These are phyloP conservation scores for Hyposoter dolosus DNA, from an alignment of 2,888 invertebrate species.

Conservation along the genomic window DNA sequence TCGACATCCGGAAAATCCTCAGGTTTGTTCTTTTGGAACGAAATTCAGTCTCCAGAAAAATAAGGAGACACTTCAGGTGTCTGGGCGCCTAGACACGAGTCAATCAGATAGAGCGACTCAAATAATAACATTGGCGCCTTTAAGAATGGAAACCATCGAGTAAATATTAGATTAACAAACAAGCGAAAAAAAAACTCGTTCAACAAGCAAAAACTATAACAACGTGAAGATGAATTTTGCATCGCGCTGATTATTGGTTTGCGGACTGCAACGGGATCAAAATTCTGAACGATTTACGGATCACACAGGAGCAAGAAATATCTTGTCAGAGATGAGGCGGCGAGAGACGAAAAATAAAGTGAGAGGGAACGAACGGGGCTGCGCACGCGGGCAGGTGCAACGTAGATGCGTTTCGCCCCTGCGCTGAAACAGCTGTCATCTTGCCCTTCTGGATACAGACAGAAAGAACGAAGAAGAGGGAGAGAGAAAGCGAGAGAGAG, in stretches of 20 bases:
- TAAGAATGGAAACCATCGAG: background rate
- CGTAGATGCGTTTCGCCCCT: constrained; percentile 79
- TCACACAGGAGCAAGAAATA: background rate
- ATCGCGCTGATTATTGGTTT: background rate
- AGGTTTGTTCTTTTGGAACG: too few species aligned
- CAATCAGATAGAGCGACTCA: background rate
- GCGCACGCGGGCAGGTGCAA: constrained; percentile 79
- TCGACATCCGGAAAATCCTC: background rate
- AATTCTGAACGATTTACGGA: background rate
- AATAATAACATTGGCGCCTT: background rate
- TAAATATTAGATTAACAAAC: background rate
- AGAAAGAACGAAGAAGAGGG: constrained; percentile 10
- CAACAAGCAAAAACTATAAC: background rate
- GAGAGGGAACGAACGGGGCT: constrained; percentile 66
- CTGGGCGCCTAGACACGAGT: background rate
- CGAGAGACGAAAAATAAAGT: constrained; percentile 50
- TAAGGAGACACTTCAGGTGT: too few species aligned
- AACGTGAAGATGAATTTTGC: background rate
- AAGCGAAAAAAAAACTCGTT: background rate
- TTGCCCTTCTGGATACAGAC: constrained; percentile 79
- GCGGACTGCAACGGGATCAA: background rate
- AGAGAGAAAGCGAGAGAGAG: constrained; percentile 16
- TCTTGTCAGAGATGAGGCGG: constrained; percentile 12
- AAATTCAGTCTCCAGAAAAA: too few species aligned
- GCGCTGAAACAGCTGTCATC: constrained; percentile 83